A percentile compares a stretch with the other conserved stretches of the same genome.
These are phyloP conservation scores for Girardinichthys multiradiatus DNA, from an alignment of 2,113 vertebrate genomes.

Conservation along the genomic window DNA sequence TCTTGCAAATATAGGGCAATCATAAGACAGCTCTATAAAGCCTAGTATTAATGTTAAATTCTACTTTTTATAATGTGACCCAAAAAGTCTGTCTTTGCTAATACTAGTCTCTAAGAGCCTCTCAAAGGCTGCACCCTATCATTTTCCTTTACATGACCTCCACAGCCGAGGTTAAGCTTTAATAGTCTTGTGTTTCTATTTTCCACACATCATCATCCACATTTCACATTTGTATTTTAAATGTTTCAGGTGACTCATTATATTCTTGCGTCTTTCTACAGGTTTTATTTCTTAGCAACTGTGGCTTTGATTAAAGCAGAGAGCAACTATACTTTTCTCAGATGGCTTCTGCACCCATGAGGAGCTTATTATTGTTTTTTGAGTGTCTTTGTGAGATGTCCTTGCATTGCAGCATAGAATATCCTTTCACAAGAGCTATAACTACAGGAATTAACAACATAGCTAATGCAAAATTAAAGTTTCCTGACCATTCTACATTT, in stretches of 20 bases:
- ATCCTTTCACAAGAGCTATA: background rate
- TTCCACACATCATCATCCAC: too few relatives aligned
- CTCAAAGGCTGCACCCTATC: background rate
- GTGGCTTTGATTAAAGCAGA: background rate
- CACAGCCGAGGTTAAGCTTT: background rate
- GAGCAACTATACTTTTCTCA: background rate
- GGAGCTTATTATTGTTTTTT: background rate
- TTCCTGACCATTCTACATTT: background rate
- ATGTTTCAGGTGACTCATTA: too few relatives aligned
- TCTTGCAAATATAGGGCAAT: background rate
- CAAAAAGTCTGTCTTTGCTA: background rate
- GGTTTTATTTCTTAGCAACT: background rate
- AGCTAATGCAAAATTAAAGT: background rate
- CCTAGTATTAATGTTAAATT: background rate
- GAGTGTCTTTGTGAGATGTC: background rate
- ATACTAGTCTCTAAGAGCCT: background rate
- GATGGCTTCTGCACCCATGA: background rate
- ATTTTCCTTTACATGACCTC: background rate
- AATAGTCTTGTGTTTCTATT: too few relatives aligned
- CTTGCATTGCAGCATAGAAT: background rate
- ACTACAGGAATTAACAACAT: background rate
- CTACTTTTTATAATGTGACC: background rate
- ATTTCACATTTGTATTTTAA: too few relatives aligned
- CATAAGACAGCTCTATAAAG: background rate
- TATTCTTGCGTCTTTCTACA: too few relatives aligned